These are phyloP conservation scores for Zaprionus inermis DNA, from an alignment of 1,140 invertebrate genomes.

Conservation along the genomic window DNA sequence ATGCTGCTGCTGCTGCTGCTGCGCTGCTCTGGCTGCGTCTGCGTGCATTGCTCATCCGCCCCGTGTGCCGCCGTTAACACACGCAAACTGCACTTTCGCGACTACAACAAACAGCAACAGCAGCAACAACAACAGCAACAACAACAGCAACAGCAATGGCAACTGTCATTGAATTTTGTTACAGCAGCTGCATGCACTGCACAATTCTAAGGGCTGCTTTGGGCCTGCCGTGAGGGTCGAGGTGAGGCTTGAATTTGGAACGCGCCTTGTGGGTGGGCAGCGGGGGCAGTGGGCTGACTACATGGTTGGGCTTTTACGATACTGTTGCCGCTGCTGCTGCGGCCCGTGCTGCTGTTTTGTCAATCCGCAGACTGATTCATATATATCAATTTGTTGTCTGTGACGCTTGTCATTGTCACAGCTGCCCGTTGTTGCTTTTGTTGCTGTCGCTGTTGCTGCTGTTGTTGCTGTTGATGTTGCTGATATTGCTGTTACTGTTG, in stretches of 20 bases:
- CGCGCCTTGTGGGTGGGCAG: not conserved
- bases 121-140: slow-evolving; percentile 45
- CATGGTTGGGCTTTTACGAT: slow-evolving; percentile 70
- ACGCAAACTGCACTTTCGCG: slow-evolving; percentile 73
- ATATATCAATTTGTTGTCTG: slow-evolving; percentile 80
- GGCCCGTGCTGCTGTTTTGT: slow-evolving; percentile 69
- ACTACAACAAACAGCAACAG: slow-evolving; percentile 44
- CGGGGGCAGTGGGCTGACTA: slow-evolving; percentile 52
- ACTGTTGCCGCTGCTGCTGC: slow-evolving; percentile 64
- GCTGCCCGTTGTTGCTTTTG: slow-evolving; percentile 42
- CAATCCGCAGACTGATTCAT: slow-evolving; percentile 74
- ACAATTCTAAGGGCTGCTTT: slow-evolving; percentile 14
- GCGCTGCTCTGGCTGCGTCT: slow-evolving; percentile 40
- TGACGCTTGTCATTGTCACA: slow-evolving; percentile 27
- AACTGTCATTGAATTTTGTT: slow-evolving; percentile 67
- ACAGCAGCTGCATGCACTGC: slow-evolving; percentile 46
- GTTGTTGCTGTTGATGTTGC: slow-evolving; percentile 19
- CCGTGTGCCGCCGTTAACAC: slow-evolving; percentile 39
- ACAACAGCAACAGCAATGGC: slow-evolving; percentile 38
- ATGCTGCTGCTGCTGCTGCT: slow-evolving; percentile 31
- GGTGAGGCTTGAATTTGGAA: slow-evolving; percentile 1
- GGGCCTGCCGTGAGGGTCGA: slow-evolving; percentile 4
- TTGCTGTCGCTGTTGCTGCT: slow-evolving; percentile 8
- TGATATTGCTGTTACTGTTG: slow-evolving; percentile 11
- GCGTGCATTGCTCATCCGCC: slow-evolving; percentile 71